Conservation (phyloP, 2,113 vertebrate genomes). For the Tenebrosternarchus preto region DNA sequence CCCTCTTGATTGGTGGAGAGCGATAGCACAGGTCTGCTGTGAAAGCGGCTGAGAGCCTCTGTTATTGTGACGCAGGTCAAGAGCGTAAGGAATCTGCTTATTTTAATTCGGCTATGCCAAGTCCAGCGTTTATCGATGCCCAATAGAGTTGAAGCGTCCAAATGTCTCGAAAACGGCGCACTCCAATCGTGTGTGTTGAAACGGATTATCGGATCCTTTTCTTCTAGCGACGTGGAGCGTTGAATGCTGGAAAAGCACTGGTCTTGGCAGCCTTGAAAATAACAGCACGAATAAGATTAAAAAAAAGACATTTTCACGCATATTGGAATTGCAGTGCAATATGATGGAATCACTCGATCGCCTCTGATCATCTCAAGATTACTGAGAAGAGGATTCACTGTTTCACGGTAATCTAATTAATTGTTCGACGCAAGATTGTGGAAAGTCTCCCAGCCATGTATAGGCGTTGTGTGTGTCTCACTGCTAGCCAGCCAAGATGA, state of each 20-base stretch:
- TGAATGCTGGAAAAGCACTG: conserved; percentile 39
- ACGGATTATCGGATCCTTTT: conserved; percentile 59
- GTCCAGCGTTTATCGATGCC: not conserved
- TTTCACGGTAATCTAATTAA: conserved; percentile 15
- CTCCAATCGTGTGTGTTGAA: not conserved
- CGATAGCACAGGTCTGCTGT: no score
- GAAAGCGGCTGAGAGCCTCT: not conserved
- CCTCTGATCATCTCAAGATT: not conserved
- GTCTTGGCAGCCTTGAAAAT: conserved; percentile 9
- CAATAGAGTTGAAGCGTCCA: not conserved
- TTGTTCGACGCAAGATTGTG: no score
- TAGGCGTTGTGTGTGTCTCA: not conserved
- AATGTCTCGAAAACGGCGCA: not conserved
- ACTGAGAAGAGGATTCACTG: conserved; percentile 1
- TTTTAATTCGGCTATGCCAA: not conserved
- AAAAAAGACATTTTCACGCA: not conserved
- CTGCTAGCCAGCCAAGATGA: no score
- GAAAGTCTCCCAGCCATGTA: not conserved
- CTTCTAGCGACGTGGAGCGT: conserved; percentile 63
- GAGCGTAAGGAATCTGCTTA: conserved; percentile 2
- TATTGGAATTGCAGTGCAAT: not conserved
- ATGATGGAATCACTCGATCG: not conserved
- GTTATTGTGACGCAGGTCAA: conserved; percentile 32
- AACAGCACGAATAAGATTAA: not conserved
- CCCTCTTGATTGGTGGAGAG: no score